Conservation (phyloP, 2,797 vertebrate species). For the Sebastes jordani region DNA sequence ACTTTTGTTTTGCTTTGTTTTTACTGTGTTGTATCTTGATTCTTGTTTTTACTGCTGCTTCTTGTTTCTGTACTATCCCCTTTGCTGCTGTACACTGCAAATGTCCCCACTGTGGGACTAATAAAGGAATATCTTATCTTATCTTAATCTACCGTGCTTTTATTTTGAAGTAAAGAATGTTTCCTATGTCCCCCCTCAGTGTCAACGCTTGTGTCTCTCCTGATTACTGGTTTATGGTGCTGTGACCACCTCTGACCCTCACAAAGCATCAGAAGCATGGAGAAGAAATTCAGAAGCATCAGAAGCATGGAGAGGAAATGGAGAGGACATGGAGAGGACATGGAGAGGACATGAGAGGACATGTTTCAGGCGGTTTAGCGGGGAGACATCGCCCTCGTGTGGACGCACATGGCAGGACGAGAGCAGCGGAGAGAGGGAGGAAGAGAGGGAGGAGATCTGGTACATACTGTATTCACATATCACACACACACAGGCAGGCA, state of each 20-base stretch:
- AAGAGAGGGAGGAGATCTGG: background rate
- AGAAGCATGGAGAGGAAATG: too few species aligned
- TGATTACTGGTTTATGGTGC: background rate
- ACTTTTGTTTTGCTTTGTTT: too few species aligned
- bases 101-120: too few species aligned
- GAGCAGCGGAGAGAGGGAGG: background rate
- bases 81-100: too few species aligned
- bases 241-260: too few species aligned
- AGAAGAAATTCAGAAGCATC: too few species aligned
- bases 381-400: constrained; percentile 50
- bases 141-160: background rate
- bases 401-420: background rate
- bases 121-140: too few species aligned
- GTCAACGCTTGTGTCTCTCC: background rate
- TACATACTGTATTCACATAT: background rate
- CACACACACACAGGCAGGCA: background rate
- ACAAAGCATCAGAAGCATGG: too few species aligned
- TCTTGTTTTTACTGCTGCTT: too few species aligned
- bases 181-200: background rate
- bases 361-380: background rate
- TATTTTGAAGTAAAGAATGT: background rate
- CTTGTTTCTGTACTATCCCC: too few species aligned
- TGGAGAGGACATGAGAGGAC: background rate
- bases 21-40: too few species aligned
- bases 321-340: too few species aligned